phyloP scores from a whole-genome alignment of 2,113 vertebrate species.

The Nibea albiflora region DNA sequence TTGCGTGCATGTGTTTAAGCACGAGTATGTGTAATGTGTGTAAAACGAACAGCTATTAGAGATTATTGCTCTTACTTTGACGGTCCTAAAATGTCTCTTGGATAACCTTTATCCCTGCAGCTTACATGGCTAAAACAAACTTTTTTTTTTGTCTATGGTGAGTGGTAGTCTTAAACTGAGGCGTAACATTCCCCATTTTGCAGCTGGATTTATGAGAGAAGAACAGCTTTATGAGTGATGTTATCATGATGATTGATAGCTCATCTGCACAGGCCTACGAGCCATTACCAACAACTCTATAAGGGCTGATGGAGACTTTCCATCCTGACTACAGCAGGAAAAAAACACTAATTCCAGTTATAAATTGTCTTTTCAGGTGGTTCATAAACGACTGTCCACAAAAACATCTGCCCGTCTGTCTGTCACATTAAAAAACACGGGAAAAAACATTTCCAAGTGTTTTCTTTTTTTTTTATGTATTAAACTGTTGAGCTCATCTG shows the following conservation, averaged over 20 bases:
- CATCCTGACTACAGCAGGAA: not conserved
- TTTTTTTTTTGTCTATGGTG: not conserved
- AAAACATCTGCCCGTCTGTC: not conserved
- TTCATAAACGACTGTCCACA: slow-evolving; percentile 21
- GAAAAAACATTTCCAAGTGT: slow-evolving; percentile 13
- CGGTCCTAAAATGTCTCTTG: not conserved
- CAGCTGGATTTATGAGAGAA: slow-evolving; percentile 14
- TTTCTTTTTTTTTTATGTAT: slow-evolving; percentile 26
- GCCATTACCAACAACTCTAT: slow-evolving; percentile 2
- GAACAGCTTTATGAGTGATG: not conserved
- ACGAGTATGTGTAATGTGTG: not conserved
- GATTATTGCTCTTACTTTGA: not conserved
- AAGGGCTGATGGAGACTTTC: slow-evolving; percentile 18
- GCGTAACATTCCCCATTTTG: slow-evolving; percentile 11
- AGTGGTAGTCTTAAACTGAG: not conserved
- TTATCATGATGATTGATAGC: slow-evolving; percentile 21
- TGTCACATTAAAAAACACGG: slow-evolving; percentile 28
- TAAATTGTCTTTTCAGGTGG: slow-evolving; percentile 16
- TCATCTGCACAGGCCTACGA: slow-evolving; percentile 7
- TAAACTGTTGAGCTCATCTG: slow-evolving; percentile 51
- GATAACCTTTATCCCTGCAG: not conserved
- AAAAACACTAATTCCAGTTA: not conserved
- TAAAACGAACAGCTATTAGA: not conserved
- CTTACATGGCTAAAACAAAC: slow-evolving; percentile 37
- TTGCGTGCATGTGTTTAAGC: slow-evolving; percentile 11